Evolutionary conservation across 1,140 invertebrate genomes (phyloP), one percentile per base, ranked within the genome.

Genomic region (Drosophila orena): DNA sequence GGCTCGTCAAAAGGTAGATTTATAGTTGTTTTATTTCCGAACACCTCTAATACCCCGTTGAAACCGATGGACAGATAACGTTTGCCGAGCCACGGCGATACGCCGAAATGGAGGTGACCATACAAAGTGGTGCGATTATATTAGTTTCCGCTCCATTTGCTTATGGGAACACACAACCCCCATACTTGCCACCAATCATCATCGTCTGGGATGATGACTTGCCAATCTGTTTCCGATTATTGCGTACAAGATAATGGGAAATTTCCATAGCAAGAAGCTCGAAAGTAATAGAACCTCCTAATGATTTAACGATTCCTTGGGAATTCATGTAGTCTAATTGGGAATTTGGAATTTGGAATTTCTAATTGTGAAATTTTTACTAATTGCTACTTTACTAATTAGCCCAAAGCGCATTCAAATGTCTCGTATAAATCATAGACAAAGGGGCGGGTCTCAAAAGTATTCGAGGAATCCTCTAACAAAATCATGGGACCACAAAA

Each of bases 1-100:
- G 72, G 37, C 72, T 71, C 71, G 53, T 65, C 60, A 66, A 75
- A 75, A 75, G 71, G 71, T 75, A 57, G 17, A 75, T 75, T 64
- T 64, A 61, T 59, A 56, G 37, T 44, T 81, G 74, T 86, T 86
- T 88, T 88, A 88, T 86, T 81, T 86, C 75, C 76, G 72, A 88
- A 88, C 69, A 79, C 42, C 47, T 57, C 80, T 75, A 86, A 78
- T 77, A 27, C 58, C 53, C 47, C 68, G 10, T 42, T 42, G 44
- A 49, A 40, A 12, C 30, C 69, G 62, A 68, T 52, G 30, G 42
- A 47, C 17, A 56, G 58, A 74, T 61, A 73, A 74, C 35, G 52
- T 40, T 22, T 47, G 6, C 44, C 30, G 34, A 57, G 27, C 54
- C 17, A 53, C 3, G 12, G 34, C 24, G 52, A 64, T 62, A 65